Evolutionary conservation across 2,888 invertebrate genomes (phyloP).

Genomic region (Pandemis cinnamomeana): DNA sequence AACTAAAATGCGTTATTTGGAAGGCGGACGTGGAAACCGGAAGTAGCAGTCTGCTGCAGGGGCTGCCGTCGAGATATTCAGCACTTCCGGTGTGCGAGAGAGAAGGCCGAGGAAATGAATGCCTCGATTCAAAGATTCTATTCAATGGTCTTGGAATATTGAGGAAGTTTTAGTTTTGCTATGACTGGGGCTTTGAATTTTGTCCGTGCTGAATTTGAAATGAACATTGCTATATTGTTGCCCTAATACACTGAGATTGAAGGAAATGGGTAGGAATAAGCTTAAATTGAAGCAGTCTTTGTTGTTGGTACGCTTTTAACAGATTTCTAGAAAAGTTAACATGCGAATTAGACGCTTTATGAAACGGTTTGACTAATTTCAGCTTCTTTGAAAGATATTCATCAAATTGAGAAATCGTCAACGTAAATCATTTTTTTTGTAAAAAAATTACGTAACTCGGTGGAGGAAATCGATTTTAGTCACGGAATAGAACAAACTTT

Average conservation of each 20-base stretch:
- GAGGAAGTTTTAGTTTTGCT: conserved; percentile 35
- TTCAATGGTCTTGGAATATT: conserved; percentile 51
- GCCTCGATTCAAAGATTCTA: conserved; percentile 65
- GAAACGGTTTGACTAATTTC: too few species aligned
- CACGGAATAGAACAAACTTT: too few species aligned
- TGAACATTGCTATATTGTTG: background rate
- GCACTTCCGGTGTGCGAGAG: conserved; percentile 66
- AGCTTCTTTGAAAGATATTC: too few species aligned
- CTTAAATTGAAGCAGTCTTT: too few species aligned
- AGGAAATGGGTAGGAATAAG: background rate
- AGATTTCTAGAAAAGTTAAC: too few species aligned
- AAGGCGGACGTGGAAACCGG: conserved; percentile 73
- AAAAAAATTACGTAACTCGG: too few species aligned
- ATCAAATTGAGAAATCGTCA: too few species aligned
- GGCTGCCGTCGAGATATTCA: conserved; percentile 68
- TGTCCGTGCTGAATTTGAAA: background rate
- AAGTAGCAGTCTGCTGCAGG: conserved; percentile 73
- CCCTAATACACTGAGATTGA: background rate
- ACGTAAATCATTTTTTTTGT: too few species aligned
- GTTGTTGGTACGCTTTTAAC: too few species aligned
- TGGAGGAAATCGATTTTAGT: too few species aligned
- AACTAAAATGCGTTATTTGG: conserved; percentile 68
- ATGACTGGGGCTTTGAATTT: conserved; percentile 12
- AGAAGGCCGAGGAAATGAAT: conserved; percentile 69
- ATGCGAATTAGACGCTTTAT: too few species aligned